Base-by-base conservation (phyloP, 1,140 invertebrate species). In the Drosophila auraria region DNA sequence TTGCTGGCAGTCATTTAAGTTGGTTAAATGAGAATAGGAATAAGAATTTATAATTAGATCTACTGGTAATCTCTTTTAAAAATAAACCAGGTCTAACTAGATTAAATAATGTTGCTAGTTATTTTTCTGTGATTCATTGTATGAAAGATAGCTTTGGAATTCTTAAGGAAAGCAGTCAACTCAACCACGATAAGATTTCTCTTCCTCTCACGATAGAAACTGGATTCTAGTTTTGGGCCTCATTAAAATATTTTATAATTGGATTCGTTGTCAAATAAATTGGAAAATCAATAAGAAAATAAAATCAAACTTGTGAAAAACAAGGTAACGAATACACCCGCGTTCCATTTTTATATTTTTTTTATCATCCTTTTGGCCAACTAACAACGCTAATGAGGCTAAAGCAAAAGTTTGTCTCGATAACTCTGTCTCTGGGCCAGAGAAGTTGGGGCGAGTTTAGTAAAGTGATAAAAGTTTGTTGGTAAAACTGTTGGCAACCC, bases 321-420 rank as follows among this genome's bases (percentile, higher is more conserved):
- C 66, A 47, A 68, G 68, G 63, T 66, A 56, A 56, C 50, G 63
- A 62, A 38, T 36, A 54, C 50, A 36, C 15, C 51, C 20, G 5
- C 25, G 36, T 60, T 36, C 9, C 83, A 81, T 58, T 78, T 80
- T 58, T 83, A 77, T 80, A 73, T 68, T 76, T 87, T 76, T 83
- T 78, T 74, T 62, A 78, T 83, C 78, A 89, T 83, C 78, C 89
- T 83, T 72, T 72, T 61, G 65, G 44, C 65, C 65, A 81, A 65
- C 72, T 74, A 80, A 89, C 73, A 87, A 89, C 74, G 78, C 84
- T 89, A 87, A 87, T 87, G 81, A 89, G 81, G 62, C 73, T 69
- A 68, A 78, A 59, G 62, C 45, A 65, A 83, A 87, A 87, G 64
- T 87, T 87, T 70, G 23, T 17, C 33, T 49, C 50, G 30, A 59